Evolutionary conservation across 2,113 vertebrate species (phyloP).

Genomic region (Physeter macrocephalus): DNA sequence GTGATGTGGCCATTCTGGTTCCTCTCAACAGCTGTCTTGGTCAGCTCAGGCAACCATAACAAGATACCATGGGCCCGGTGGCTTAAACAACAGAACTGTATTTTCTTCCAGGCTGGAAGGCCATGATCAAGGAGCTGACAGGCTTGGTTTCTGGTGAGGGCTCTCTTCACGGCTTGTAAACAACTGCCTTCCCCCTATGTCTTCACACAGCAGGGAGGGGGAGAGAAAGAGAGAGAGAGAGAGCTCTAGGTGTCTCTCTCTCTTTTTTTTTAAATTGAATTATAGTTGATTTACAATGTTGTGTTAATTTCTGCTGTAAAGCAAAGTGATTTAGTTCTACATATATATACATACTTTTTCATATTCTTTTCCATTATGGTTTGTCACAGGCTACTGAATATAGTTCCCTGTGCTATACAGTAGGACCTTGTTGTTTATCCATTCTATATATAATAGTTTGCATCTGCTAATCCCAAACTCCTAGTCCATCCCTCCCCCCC

Average conservation of each 20-base stretch:
- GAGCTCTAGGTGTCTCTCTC: background rate
- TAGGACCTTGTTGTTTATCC: background rate
- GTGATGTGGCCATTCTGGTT: rapidly evolving
- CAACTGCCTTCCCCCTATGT: background rate
- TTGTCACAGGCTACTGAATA: background rate
- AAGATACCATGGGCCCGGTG: rapidly evolving
- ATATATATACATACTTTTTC: background rate
- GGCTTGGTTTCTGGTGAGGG: background rate
- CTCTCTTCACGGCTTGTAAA: background rate
- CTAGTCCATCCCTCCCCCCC: background rate
- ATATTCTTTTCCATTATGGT: background rate
- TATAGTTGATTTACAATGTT: background rate
- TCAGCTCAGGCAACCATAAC: rapidly evolving
- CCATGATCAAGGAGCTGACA: background rate
- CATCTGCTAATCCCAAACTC: background rate
- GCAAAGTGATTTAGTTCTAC: background rate
- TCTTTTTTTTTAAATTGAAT: background rate
- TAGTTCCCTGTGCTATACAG: background rate
- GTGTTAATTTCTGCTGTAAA: background rate
- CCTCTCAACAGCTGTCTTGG: rapidly evolving
- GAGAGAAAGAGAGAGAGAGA: background rate
- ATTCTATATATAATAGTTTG: background rate
- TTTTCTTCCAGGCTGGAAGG: background rate
- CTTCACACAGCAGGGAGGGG: background rate
- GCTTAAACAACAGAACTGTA: background rate